Evolutionary conservation across 2,797 vertebrate genomes (phyloP).

Genomic region (Sparus aurata): DNA sequence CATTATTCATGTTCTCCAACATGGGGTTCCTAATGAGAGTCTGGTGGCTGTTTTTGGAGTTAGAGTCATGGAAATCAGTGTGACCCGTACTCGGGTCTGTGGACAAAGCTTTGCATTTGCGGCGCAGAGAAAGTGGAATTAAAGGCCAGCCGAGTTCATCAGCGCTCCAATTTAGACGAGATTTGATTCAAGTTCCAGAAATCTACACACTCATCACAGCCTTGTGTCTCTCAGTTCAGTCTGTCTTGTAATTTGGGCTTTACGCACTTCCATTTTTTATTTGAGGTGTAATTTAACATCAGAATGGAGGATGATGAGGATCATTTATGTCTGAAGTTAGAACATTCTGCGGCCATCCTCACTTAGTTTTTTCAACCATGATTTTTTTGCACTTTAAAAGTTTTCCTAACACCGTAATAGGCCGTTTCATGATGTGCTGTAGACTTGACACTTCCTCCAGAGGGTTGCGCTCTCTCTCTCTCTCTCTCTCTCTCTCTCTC

Average conservation of each 20-base stretch:
- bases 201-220: constrained; percentile 47
- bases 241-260: constrained; percentile 26
- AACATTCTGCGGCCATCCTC: constrained; percentile 48
- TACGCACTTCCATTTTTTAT: constrained; percentile 26
- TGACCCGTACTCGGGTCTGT: constrained; percentile 76
- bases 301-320: constrained; percentile 11
- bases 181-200: constrained; percentile 51
- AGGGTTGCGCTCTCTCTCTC: constrained; percentile 77
- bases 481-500: constrained; percentile 58
- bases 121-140: constrained; percentile 60
- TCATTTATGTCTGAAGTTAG: constrained; percentile 43
- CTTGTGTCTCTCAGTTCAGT: constrained; percentile 9
- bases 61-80: constrained; percentile 74
- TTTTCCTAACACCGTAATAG: constrained; percentile 72
- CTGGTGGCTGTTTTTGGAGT: constrained; percentile 86
- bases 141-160: constrained; percentile 61
- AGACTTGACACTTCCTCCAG: constrained; percentile 73
- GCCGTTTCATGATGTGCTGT: constrained; percentile 68
- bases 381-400: constrained; percentile 60
- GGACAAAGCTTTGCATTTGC: constrained; percentile 65
- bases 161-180: constrained; percentile 39
- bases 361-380: constrained; percentile 46
- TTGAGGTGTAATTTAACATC: constrained; percentile 44
- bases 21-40: constrained; percentile 87
- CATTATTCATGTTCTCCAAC: constrained; percentile 89